These are phyloP conservation scores for Upupa epops DNA, from an alignment of 2,113 vertebrate species.

Conservation along the genomic window DNA sequence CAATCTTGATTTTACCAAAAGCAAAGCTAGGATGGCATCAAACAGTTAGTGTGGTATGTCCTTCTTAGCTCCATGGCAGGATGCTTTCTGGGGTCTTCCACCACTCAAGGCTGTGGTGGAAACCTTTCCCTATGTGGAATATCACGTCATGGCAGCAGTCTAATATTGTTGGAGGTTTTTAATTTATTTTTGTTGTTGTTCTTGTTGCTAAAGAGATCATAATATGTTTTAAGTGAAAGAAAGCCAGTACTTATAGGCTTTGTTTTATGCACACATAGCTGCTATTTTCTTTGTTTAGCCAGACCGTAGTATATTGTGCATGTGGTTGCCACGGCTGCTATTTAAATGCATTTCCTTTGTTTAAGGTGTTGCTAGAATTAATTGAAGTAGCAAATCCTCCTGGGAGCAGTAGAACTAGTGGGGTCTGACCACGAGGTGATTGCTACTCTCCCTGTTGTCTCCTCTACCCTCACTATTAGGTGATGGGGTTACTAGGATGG, in stretches of 20 bases:
- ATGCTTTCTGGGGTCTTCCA: not conserved
- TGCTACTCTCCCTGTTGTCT: not conserved
- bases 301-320: not conserved
- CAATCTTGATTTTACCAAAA: not conserved
- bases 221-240: not conserved
- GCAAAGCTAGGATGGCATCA: not conserved
- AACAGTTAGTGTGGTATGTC: not conserved
- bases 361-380: not conserved
- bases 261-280: not conserved
- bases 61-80: not conserved
- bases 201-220: not conserved
- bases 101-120: not conserved
- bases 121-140: rapidly evolving
- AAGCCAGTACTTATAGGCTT: not conserved
- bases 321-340: not conserved
- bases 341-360: slow-evolving; percentile 7
- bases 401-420: not conserved
- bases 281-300: not conserved
- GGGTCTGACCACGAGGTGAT: not conserved
- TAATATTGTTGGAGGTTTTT: not conserved
- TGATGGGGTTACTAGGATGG: rapidly evolving
- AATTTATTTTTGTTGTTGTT: not conserved
- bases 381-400: slow-evolving; percentile 7
- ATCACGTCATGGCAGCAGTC: not conserved
- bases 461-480: rapidly evolving